phyloP scores from a whole-genome alignment of 2,888 invertebrate genomes.

The Phengaris arion region DNA sequence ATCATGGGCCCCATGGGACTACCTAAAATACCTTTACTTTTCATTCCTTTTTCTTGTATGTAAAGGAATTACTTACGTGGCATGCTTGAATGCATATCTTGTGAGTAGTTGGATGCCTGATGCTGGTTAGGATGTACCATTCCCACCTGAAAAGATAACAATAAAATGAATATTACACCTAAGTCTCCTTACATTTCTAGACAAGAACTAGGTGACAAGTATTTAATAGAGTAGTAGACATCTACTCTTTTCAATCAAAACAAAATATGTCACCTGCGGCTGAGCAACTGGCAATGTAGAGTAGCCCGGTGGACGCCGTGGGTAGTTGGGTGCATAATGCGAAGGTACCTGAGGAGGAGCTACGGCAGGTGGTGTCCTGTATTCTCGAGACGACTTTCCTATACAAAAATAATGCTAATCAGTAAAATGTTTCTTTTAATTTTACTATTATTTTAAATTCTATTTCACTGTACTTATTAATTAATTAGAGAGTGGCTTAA shows the following conservation, averaged over 20 bases:
- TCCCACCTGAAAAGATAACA: slow-evolving; percentile 81
- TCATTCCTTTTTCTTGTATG: background rate
- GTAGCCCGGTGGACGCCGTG: slow-evolving; percentile 89
- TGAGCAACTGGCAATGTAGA: slow-evolving; percentile 88
- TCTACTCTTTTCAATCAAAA: background rate
- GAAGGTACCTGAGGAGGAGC: slow-evolving; percentile 98
- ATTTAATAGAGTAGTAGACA: background rate
- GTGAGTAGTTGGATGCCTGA: slow-evolving; percentile 81
- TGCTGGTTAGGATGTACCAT: slow-evolving; percentile 93
- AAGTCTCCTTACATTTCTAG: background rate
- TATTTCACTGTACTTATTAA: too few species aligned
- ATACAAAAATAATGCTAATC: slow-evolving; percentile 8
- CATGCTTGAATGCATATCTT: slow-evolving; percentile 85
- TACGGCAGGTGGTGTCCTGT: slow-evolving; percentile 96
- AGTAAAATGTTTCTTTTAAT: background rate
- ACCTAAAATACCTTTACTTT: background rate
- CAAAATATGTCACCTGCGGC: slow-evolving; percentile 52
- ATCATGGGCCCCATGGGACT: too few species aligned
- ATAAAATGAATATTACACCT: background rate
- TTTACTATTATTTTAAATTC: background rate
- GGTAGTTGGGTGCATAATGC: slow-evolving; percentile 97
- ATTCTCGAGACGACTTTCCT: slow-evolving; percentile 90
- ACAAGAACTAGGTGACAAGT: background rate
- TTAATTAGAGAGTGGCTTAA: too few species aligned
- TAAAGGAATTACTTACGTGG: slow-evolving; percentile 83